phyloP scores from a whole-genome alignment of 2,797 vertebrate genomes.

The Cheirogaleus major region DNA sequence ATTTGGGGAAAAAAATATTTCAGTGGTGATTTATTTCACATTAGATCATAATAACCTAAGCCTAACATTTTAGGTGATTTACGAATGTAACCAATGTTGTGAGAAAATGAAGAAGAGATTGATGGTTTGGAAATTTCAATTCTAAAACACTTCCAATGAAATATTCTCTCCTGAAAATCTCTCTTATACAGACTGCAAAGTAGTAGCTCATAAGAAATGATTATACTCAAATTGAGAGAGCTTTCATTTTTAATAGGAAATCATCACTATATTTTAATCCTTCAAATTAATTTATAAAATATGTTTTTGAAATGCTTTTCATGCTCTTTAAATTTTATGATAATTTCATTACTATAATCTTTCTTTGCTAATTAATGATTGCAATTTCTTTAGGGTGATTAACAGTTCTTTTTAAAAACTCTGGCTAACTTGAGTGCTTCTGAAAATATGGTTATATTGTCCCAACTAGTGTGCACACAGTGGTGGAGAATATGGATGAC shows the following conservation, averaged over 20 bases:
- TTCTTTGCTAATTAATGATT: conserved; percentile 55
- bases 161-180: conserved; percentile 9
- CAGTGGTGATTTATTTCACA: conserved; percentile 31
- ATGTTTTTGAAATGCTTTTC: conserved; percentile 48
- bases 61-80: conserved; percentile 58
- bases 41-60: conserved; percentile 30
- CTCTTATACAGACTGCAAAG: not conserved
- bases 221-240: conserved; percentile 7
- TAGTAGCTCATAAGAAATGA: not conserved
- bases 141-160: not conserved
- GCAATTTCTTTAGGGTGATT: not conserved
- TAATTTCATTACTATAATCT: conserved; percentile 36
- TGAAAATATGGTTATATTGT: not conserved
- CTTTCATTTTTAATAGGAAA: conserved; percentile 43
- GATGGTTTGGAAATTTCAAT: conserved; percentile 37
- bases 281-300: conserved; percentile 61
- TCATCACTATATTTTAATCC: not conserved
- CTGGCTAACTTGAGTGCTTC: not conserved
- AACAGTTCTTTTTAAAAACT: conserved; percentile 1
- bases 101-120: conserved; percentile 53
- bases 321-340: conserved; percentile 60
- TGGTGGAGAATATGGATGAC: not conserved
- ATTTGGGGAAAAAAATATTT: not conserved
- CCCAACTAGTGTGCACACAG: not conserved
- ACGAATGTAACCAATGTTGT: not conserved